Conservation (phyloP, 2,113 vertebrate genomes). For the Ardeotis arabs region DNA sequence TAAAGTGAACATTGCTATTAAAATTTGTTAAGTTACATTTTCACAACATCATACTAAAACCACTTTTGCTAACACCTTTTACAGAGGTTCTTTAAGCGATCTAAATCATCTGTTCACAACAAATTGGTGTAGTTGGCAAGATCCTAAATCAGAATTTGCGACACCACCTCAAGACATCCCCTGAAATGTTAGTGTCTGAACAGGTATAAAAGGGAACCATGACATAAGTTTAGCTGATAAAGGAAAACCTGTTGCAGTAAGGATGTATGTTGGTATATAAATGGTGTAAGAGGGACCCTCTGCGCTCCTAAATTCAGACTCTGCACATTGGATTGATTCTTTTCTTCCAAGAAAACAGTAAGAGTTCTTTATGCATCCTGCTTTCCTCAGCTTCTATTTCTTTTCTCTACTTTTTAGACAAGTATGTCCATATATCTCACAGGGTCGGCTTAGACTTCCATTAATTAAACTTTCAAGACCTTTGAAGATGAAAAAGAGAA, state of each 20-base stretch:
- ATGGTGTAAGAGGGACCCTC: background rate
- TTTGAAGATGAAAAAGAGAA: conserved; percentile 25
- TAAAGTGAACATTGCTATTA: too few species aligned
- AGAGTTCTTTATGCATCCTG: background rate
- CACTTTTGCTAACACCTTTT: too few species aligned
- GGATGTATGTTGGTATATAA: background rate
- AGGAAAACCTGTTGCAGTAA: background rate
- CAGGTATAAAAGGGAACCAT: background rate
- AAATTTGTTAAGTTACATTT: too few species aligned
- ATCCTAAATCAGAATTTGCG: too few species aligned
- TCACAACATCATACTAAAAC: too few species aligned
- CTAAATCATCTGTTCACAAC: too few species aligned
- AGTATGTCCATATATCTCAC: background rate
- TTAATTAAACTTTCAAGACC: conserved; percentile 48
- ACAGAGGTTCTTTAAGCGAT: too few species aligned
- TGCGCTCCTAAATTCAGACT: background rate
- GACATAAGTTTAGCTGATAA: background rate
- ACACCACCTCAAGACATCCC: background rate
- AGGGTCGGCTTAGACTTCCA: background rate
- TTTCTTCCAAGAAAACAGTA: background rate
- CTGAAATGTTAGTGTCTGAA: background rate
- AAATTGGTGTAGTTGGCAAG: too few species aligned
- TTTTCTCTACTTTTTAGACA: background rate
- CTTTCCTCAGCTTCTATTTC: background rate
- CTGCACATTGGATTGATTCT: background rate